Evolutionary conservation across 2,113 vertebrate genomes (phyloP).

Genomic region (Zeus faber): DNA sequence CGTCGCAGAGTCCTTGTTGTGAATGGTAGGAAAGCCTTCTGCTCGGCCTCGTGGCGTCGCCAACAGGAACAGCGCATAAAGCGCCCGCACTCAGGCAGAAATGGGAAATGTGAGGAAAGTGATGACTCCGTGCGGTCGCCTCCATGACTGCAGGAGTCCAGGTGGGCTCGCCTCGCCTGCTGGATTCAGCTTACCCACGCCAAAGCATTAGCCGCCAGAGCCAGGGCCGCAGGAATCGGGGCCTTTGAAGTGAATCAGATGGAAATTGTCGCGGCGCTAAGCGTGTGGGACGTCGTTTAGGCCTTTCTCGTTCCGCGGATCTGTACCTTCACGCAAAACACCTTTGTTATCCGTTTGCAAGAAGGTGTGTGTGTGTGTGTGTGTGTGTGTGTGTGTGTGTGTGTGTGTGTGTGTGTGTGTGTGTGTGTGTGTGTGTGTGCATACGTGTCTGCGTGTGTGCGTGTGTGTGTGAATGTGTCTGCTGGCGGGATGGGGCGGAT

Average conservation of each 20-base stretch:
- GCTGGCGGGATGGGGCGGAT: constrained; percentile 15
- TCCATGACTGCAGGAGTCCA: constrained; percentile 3
- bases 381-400: constrained; percentile 39
- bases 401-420: constrained; percentile 1
- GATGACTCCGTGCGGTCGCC: constrained; percentile 6
- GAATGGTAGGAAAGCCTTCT: too few relatives aligned
- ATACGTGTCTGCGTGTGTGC: constrained; percentile 28
- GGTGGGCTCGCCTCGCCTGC: constrained; percentile 1
- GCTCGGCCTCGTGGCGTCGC: neutral
- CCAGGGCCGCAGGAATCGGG: constrained; percentile 42
- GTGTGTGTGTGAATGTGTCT: constrained; percentile 34
- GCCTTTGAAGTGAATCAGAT: constrained; percentile 55
- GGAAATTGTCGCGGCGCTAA: constrained; percentile 45
- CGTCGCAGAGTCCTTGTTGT: too few relatives aligned
- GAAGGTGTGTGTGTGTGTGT: constrained; percentile 21
- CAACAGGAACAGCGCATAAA: constrained; percentile 5
- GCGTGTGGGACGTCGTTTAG: too few relatives aligned
- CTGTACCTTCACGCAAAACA: too few relatives aligned
- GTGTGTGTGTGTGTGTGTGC: constrained; percentile 32
- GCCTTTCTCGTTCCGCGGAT: too few relatives aligned
- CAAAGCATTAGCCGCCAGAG: constrained; percentile 33
- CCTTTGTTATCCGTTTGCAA: neutral
- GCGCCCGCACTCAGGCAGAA: constrained; percentile 18
- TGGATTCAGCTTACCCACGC: constrained; percentile 27
- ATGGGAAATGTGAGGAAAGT: constrained; percentile 17